phyloP scores from a whole-genome alignment of 1,140 invertebrate genomes.

The Tribolium castaneum region DNA sequence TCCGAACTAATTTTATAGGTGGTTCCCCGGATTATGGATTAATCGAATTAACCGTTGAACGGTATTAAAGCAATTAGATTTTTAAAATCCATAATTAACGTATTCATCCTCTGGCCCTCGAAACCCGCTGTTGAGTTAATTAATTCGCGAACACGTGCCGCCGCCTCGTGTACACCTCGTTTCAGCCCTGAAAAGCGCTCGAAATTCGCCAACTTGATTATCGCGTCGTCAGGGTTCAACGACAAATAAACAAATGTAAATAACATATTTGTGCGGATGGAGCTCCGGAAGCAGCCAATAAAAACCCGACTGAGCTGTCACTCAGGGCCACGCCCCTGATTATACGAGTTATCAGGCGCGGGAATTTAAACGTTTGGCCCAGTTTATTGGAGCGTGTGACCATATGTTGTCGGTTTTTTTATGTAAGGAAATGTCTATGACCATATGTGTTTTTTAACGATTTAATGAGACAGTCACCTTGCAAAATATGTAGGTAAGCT shows the following conservation, averaged over 20 bases:
- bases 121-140: neutral
- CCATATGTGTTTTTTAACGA: neutral
- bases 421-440: neutral
- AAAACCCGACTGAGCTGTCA: conserved; percentile 6
- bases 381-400: neutral
- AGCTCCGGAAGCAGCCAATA: conserved; percentile 11
- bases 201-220: neutral
- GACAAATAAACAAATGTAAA: conserved; percentile 12
- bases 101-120: neutral
- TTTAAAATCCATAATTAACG: neutral
- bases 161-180: neutral
- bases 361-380: conserved; percentile 1
- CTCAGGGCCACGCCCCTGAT: neutral
- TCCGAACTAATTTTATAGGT: too few species aligned
- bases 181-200: neutral
- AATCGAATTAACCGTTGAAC: too few species aligned
- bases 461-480: conserved; percentile 51
- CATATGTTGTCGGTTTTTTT: neutral
- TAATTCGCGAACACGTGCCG: neutral
- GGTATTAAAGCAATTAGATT: too few species aligned
- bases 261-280: conserved; percentile 18
- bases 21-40: too few species aligned
- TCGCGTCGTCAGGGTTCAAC: neutral
- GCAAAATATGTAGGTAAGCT: conserved; percentile 53
- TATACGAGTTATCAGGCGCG: neutral